Evolutionary conservation across 2,888 invertebrate species (phyloP).

Genomic region (Caenorhabditis becei): DNA sequence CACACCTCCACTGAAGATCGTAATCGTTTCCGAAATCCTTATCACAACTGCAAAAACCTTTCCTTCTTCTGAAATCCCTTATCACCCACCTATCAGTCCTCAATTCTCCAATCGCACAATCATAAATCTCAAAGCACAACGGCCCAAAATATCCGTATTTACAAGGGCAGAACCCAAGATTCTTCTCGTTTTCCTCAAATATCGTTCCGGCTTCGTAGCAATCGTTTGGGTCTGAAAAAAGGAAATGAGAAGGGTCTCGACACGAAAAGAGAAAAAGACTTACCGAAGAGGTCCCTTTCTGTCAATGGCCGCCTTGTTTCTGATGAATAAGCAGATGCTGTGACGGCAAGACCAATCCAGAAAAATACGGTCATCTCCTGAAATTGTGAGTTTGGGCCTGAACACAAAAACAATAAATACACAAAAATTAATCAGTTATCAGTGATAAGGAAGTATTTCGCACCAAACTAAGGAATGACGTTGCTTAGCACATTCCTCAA

Average conservation of each 20-base stretch:
- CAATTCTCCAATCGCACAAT: constrained; percentile 44
- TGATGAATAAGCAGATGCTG: too few relatives aligned
- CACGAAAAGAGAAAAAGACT: neutral
- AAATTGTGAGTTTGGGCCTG: too few relatives aligned
- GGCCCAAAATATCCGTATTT: constrained; percentile 52
- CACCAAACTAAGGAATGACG: too few relatives aligned
- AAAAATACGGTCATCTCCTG: too few relatives aligned
- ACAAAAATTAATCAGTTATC: too few relatives aligned
- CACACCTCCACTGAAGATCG: constrained; percentile 42
- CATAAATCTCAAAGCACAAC: constrained; percentile 38
- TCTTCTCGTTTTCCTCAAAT: constrained; percentile 32
- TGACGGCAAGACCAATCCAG: too few relatives aligned
- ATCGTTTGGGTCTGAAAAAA: constrained; percentile 34
- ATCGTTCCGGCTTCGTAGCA: constrained; percentile 55
- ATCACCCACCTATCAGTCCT: constrained; percentile 35
- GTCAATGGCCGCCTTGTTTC: too few relatives aligned
- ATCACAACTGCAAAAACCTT: constrained; percentile 21
- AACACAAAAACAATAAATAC: too few relatives aligned
- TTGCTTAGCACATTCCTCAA: too few relatives aligned
- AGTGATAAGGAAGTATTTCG: too few relatives aligned
- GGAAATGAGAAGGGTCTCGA: neutral
- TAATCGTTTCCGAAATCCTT: constrained; percentile 21
- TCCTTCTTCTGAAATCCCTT: neutral
- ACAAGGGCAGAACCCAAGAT: constrained; percentile 42
- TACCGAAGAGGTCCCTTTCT: constrained; percentile 13